Evolutionary conservation across 2,888 invertebrate species (phyloP).

Genomic region (Xanthia icteritia): DNA sequence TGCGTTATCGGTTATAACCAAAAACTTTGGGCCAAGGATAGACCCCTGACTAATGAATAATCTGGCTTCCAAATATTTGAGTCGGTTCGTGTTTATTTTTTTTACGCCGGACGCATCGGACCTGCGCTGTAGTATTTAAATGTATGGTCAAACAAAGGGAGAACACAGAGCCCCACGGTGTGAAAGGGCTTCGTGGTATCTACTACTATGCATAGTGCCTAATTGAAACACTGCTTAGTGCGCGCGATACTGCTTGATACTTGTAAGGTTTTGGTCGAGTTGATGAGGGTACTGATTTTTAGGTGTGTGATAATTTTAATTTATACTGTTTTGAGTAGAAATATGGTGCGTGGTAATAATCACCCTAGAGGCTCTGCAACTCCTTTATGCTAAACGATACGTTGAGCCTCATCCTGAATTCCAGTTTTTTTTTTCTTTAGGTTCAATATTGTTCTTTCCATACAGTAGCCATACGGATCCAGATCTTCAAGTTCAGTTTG

Average conservation of each 20-base stretch:
- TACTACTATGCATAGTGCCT: slow-evolving; percentile 84
- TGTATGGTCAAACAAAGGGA: slow-evolving; percentile 89
- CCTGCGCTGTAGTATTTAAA: slow-evolving; percentile 85
- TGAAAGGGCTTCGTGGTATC: slow-evolving; percentile 82
- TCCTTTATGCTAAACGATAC: background rate
- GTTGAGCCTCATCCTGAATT: background rate
- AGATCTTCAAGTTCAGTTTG: background rate
- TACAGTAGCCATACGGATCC: background rate
- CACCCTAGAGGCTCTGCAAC: background rate
- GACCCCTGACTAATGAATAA: slow-evolving; percentile 79
- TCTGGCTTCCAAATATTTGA: slow-evolving; percentile 83
- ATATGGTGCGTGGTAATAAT: background rate
- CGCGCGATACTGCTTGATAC: slow-evolving; percentile 75
- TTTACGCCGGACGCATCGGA: slow-evolving; percentile 79
- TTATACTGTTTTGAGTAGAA: background rate
- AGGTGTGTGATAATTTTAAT: background rate
- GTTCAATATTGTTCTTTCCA: background rate
- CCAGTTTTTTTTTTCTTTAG: background rate
- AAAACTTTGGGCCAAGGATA: slow-evolving; percentile 32
- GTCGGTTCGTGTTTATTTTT: slow-evolving; percentile 77
- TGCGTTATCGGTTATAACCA: slow-evolving; percentile 43
- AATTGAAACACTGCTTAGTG: slow-evolving; percentile 82
- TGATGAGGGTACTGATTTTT: background rate
- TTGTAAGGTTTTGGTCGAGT: slow-evolving; percentile 54
- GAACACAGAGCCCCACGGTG: slow-evolving; percentile 78